Evolutionary conservation across 2,113 vertebrate genomes (phyloP).

Genomic region (Oreochromis niloticus): DNA sequence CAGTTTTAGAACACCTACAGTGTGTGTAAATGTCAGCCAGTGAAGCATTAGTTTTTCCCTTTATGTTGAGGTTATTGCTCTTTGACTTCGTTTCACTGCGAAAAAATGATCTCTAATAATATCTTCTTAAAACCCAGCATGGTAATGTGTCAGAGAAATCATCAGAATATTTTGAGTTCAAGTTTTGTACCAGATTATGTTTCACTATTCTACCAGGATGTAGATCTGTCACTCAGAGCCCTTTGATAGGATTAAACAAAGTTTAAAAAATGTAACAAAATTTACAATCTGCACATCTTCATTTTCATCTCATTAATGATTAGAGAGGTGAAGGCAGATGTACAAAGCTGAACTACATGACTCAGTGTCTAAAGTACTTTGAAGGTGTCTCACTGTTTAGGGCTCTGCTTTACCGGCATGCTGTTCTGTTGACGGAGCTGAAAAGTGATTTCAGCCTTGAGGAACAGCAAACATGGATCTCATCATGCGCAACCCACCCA

Average conservation of each 20-base stretch:
- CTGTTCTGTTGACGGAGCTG: not conserved
- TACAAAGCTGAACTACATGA: not conserved
- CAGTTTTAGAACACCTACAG: not conserved
- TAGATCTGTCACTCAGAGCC: not conserved
- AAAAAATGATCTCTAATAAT: not conserved
- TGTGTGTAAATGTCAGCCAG: constrained; percentile 4
- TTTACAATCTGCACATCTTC: not conserved
- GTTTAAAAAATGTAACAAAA: not conserved
- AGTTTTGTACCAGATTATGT: not conserved
- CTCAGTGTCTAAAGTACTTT: not conserved
- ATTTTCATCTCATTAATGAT: not conserved
- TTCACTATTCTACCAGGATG: not conserved
- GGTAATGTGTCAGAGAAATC: not conserved
- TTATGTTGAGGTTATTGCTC: not conserved
- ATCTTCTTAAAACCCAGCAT: not conserved
- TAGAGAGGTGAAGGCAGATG: not conserved
- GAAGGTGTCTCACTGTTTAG: not conserved
- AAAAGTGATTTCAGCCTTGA: constrained; percentile 58
- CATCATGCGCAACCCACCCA: constrained; percentile 24
- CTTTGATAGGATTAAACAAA: not conserved
- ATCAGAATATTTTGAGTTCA: not conserved
- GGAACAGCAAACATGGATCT: constrained; percentile 39
- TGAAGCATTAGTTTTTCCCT: not conserved
- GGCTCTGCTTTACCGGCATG: not conserved
- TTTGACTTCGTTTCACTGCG: not conserved